A percentile compares a stretch with the other conserved stretches of the same genome.
These are phyloP conservation scores for Thalassoma bifasciatum DNA, from an alignment of 2,113 vertebrate species.

Conservation along the genomic window DNA sequence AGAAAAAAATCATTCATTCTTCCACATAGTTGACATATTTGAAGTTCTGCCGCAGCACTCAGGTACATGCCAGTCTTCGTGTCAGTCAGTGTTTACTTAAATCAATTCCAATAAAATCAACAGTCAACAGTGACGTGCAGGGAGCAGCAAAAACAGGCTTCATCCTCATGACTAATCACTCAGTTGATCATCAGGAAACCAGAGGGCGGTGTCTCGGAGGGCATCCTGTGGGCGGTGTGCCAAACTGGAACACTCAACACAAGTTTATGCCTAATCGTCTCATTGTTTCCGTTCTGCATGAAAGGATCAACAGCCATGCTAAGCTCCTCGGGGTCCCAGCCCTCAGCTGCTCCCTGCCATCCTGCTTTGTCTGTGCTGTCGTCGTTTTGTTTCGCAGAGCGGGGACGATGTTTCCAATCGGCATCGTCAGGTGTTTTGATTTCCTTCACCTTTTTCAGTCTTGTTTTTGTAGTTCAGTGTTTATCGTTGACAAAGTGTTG, in stretches of 20 bases:
- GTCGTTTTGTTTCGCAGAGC: slow-evolving; percentile 44
- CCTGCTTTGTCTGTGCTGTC: slow-evolving; percentile 46
- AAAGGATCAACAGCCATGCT: slow-evolving; percentile 68
- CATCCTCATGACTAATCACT: slow-evolving; percentile 41
- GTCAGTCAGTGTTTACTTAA: slow-evolving; percentile 30
- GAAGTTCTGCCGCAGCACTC: slow-evolving; percentile 5
- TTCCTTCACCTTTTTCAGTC: slow-evolving; percentile 23
- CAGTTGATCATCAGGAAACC: slow-evolving; percentile 24
- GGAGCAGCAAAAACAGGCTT: background rate
- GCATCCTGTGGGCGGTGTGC: slow-evolving; percentile 39
- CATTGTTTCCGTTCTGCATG: slow-evolving; percentile 77
- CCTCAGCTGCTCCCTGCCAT: slow-evolving; percentile 63
- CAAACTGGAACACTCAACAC: slow-evolving; percentile 65
- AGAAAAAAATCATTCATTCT: no score
- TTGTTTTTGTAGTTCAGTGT: background rate
- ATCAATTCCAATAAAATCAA: slow-evolving; percentile 43
- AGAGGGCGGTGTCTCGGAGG: slow-evolving; percentile 48
- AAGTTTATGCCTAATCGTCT: slow-evolving; percentile 72
- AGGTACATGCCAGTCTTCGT: slow-evolving; percentile 12
- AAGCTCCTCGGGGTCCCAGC: slow-evolving; percentile 65
- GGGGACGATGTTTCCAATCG: background rate
- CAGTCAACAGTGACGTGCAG: slow-evolving; percentile 8
- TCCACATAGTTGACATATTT: slow-evolving; percentile 3
- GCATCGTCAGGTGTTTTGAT: slow-evolving; percentile 8
- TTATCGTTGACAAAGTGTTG: background rate